Conservation (phyloP, 2,888 invertebrate genomes). For the Lepidochitona cinerea region DNA sequence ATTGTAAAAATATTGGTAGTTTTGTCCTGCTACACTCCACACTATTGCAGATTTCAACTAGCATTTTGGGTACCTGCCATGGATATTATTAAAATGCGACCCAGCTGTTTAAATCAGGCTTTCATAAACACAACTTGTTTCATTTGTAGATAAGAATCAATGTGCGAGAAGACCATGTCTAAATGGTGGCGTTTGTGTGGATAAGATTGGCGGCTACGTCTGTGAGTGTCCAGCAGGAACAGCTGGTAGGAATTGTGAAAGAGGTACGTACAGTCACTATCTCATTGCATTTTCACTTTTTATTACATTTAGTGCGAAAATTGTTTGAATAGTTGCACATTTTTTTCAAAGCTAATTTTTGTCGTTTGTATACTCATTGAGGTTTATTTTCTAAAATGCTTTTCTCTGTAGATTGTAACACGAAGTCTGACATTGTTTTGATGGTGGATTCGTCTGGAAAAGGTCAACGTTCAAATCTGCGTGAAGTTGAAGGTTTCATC, state of each 20-base stretch:
- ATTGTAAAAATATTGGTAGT: too few species aligned
- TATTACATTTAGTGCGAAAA: too few species aligned
- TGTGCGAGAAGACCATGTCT: conserved; percentile 50
- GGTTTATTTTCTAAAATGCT: too few species aligned
- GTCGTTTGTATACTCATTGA: too few species aligned
- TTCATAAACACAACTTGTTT: not conserved
- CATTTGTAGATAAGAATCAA: conserved; percentile 39
- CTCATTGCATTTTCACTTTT: too few species aligned
- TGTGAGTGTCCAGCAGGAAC: conserved; percentile 52
- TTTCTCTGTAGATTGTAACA: conserved; percentile 43
- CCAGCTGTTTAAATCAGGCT: too few species aligned
- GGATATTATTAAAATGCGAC: too few species aligned
- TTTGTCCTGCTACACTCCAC: too few species aligned
- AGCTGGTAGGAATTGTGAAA: conserved; percentile 50
- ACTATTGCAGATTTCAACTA: too few species aligned
- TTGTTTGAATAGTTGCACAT: not conserved
- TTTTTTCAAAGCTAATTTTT: not conserved
- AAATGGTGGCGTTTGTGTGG: conserved; percentile 48
- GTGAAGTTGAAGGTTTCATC: not conserved
- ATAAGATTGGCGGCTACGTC: conserved; percentile 43
- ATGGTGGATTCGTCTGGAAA: conserved; percentile 45
- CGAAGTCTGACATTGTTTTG: conserved; percentile 59
- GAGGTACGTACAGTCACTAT: too few species aligned
- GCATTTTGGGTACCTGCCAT: too few species aligned
- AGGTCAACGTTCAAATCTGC: not conserved